Evolutionary conservation across 2,797 vertebrate species (phyloP).

Genomic region (Rhyacichthys aspro): DNA sequence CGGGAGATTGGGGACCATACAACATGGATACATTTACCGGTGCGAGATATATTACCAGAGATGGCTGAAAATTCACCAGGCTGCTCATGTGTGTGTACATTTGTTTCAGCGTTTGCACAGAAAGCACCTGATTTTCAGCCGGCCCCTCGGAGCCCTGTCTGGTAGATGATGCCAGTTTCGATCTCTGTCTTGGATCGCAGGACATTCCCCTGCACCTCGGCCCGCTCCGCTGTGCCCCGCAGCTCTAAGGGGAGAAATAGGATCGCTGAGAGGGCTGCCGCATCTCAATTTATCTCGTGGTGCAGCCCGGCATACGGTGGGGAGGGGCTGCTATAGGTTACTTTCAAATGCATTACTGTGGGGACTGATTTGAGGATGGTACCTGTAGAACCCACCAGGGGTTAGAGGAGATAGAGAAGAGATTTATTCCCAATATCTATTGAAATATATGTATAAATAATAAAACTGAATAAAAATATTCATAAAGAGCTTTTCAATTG

Average conservation of each 20-base stretch:
- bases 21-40: slow-evolving; percentile 72
- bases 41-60: slow-evolving; percentile 78
- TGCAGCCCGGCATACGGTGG: slow-evolving; percentile 29
- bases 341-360: slow-evolving; percentile 68
- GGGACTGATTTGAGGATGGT: slow-evolving; percentile 50
- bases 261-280: slow-evolving; percentile 56
- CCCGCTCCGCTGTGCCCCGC: slow-evolving; percentile 41
- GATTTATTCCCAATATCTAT: slow-evolving; percentile 15
- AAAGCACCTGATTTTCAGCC: slow-evolving; percentile 74
- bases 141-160: slow-evolving; percentile 66
- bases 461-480: slow-evolving; percentile 1
- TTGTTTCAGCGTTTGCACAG: slow-evolving; percentile 40
- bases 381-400: slow-evolving; percentile 35
- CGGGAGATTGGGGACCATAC: slow-evolving; percentile 61
- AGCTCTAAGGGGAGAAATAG: slow-evolving; percentile 59
- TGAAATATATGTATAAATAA: slow-evolving; percentile 19
- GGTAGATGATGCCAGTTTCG: slow-evolving; percentile 76
- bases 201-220: slow-evolving; percentile 51
- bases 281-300: slow-evolving; percentile 69
- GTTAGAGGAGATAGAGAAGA: slow-evolving; percentile 11
- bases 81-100: slow-evolving; percentile 26
- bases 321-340: slow-evolving; percentile 27
- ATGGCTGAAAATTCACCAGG: slow-evolving; percentile 47
- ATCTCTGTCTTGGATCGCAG: slow-evolving; percentile 73
- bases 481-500: not conserved